Conservation (phyloP, 2,113 vertebrate genomes). For the Ctenodactylus gundi region DNA sequence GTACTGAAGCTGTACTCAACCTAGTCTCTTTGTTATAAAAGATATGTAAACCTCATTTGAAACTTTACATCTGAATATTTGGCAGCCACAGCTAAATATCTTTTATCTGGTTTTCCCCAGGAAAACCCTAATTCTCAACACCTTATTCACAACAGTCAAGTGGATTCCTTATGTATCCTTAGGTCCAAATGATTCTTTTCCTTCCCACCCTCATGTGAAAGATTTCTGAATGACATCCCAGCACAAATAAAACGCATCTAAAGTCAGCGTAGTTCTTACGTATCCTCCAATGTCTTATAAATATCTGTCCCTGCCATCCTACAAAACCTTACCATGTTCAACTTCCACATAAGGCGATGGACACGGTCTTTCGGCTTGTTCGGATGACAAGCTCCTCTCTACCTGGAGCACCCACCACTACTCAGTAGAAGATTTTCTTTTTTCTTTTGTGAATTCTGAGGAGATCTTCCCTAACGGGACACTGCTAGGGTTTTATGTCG, state of each 20-base stretch:
- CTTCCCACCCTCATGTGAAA: neutral
- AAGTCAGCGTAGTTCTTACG: neutral
- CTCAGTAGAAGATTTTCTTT: neutral
- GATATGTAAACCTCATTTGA: neutral
- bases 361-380: neutral
- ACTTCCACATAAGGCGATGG: neutral
- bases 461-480: neutral
- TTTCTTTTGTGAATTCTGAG: neutral
- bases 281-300: rapidly evolving
- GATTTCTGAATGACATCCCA: neutral
- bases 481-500: neutral
- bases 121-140: neutral
- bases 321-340: neutral
- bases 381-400: neutral
- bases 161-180: neutral
- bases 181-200: neutral
- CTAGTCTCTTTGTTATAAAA: neutral
- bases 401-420: neutral
- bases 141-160: neutral
- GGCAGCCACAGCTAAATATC: rapidly evolving
- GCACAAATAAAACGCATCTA: neutral
- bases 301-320: neutral
- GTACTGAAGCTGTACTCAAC: neutral
- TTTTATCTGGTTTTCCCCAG: neutral
- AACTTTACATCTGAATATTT: neutral